A percentile compares a stretch with the other conserved stretches of the same genome.
These are phyloP conservation scores for Pammene fasciana DNA, from an alignment of 2,888 invertebrate genomes.

Conservation along the genomic window DNA sequence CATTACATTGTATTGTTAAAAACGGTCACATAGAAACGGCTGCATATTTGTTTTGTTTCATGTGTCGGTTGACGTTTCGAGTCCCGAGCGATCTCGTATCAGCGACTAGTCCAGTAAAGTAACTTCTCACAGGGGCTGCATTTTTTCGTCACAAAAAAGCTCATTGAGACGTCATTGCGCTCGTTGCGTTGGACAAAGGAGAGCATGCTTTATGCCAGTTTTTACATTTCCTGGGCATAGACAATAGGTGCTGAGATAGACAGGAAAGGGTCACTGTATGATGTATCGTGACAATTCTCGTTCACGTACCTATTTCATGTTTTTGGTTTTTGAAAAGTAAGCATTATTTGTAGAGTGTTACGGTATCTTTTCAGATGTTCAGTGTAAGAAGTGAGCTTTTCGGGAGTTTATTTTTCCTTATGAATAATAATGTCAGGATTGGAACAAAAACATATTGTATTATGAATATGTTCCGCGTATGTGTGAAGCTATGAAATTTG, in stretches of 20 bases:
- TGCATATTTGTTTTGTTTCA: slow-evolving; percentile 15
- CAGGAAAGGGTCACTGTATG: slow-evolving; percentile 39
- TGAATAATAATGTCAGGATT: slow-evolving; percentile 33
- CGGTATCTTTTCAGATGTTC: not conserved
- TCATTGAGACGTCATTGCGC: slow-evolving; percentile 41
- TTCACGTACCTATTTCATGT: not conserved
- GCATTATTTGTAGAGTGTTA: not conserved
- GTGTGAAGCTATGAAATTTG: slow-evolving; percentile 30
- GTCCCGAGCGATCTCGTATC: slow-evolving; percentile 29
- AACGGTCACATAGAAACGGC: slow-evolving; percentile 17
- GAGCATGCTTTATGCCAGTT: slow-evolving; percentile 41
- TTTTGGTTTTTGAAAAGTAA: not conserved
- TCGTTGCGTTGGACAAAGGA: slow-evolving; percentile 44
- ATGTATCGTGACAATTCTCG: slow-evolving; percentile 18
- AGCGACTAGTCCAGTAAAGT: slow-evolving; percentile 20
- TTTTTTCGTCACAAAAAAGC: slow-evolving; percentile 35
- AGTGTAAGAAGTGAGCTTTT: slow-evolving; percentile 12
- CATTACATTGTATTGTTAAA: slow-evolving; percentile 23
- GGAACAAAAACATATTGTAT: slow-evolving; percentile 25
- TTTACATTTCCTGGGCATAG: slow-evolving; percentile 44
- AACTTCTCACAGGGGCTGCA: slow-evolving; percentile 34
- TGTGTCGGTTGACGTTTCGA: slow-evolving; percentile 25
- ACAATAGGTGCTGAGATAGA: slow-evolving; percentile 48
- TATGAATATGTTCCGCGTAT: slow-evolving; percentile 15
- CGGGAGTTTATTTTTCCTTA: slow-evolving; percentile 22